These are phyloP conservation scores for Scortum barcoo DNA, from an alignment of 2,113 vertebrate species.

Conservation along the genomic window DNA sequence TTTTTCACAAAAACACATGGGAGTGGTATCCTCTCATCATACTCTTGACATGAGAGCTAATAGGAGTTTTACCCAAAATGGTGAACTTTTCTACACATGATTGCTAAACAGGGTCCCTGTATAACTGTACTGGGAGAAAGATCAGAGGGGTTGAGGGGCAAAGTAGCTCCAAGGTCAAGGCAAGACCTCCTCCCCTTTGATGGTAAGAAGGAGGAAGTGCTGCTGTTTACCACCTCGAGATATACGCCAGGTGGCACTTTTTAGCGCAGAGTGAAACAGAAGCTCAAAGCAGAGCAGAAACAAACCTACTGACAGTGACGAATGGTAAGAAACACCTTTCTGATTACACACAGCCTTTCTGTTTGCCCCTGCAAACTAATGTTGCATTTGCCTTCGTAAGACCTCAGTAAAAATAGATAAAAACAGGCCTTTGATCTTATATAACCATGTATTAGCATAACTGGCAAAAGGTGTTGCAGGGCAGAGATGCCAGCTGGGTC, in stretches of 20 bases:
- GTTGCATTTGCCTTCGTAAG: slow-evolving; percentile 18
- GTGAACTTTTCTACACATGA: slow-evolving; percentile 18
- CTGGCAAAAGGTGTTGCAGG: slow-evolving; percentile 44
- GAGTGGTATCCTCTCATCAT: not conserved
- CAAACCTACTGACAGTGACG: slow-evolving; percentile 19
- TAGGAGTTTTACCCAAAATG: not conserved
- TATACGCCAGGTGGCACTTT: slow-evolving; percentile 53
- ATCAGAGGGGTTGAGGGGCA: slow-evolving; percentile 45
- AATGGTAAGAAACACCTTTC: not conserved
- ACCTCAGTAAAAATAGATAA: slow-evolving; percentile 24
- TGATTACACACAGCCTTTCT: slow-evolving; percentile 5
- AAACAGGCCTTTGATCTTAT: slow-evolving; percentile 57
- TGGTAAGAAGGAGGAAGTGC: slow-evolving; percentile 51
- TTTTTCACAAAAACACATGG: not conserved
- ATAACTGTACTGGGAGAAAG: slow-evolving; percentile 34
- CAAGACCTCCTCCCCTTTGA: slow-evolving; percentile 57
- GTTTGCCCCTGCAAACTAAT: slow-evolving; percentile 1
- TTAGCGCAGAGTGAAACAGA: slow-evolving; percentile 39
- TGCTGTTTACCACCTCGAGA: slow-evolving; percentile 55
- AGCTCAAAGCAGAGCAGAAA: slow-evolving; percentile 32
- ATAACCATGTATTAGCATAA: slow-evolving; percentile 54
- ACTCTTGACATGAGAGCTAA: too few species aligned
- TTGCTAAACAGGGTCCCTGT: slow-evolving; percentile 20
- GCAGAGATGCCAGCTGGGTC: slow-evolving; percentile 68
- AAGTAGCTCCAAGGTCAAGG: slow-evolving; percentile 63